Evolutionary conservation across 2,797 vertebrate genomes (phyloP).

Genomic region (Tenualosa thibaudeaui): DNA sequence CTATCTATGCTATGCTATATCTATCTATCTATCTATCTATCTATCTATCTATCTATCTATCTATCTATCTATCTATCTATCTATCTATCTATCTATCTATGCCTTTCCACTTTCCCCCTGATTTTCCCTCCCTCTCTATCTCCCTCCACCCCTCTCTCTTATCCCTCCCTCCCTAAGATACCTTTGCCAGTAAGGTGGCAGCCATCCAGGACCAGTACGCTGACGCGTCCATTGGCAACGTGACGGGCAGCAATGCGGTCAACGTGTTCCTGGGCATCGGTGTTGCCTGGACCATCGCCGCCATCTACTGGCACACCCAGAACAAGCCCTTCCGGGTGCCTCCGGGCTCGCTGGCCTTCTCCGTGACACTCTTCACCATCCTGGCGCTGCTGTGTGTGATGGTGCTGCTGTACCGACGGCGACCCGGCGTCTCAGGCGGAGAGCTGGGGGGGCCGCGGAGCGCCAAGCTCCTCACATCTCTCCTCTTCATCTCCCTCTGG

Average conservation of each 20-base stretch:
- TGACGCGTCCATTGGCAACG: conserved; percentile 85
- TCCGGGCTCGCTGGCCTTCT: conserved; percentile 83
- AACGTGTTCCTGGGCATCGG: conserved; percentile 87
- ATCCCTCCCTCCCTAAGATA: conserved; percentile 64
- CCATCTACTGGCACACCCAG: conserved; percentile 76
- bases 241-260: conserved; percentile 85
- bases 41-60: neutral
- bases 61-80: neutral
- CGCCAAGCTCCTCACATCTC: conserved; percentile 73
- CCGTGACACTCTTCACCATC: conserved; percentile 82
- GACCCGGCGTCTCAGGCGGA: conserved; percentile 64
- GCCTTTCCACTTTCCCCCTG: too few relatives aligned
- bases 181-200: conserved; percentile 85
- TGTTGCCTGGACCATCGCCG: conserved; percentile 86
- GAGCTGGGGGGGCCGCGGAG: conserved; percentile 83
- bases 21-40: too few relatives aligned
- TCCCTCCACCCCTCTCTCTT: neutral
- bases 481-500: conserved; percentile 77
- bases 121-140: conserved; percentile 24
- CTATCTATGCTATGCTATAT: neutral
- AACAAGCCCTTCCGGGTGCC: conserved; percentile 73
- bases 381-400: conserved; percentile 69
- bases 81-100: too few relatives aligned
- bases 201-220: conserved; percentile 88
- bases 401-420: conserved; percentile 77